These are phyloP conservation scores for Saxicola maurus DNA, from an alignment of 2,797 vertebrate species.

Conservation along the genomic window DNA sequence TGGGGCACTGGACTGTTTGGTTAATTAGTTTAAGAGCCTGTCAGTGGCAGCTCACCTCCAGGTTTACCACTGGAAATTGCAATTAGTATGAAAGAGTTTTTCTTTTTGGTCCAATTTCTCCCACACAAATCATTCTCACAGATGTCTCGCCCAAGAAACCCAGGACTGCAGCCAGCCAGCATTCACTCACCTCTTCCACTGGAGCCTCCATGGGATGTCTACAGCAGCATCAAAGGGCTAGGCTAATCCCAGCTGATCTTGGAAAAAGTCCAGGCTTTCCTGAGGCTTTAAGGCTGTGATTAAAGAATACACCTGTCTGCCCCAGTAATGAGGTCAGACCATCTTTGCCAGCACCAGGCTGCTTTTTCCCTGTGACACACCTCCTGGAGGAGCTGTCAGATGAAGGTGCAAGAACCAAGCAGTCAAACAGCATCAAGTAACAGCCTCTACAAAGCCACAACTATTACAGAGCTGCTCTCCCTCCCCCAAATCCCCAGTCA, in stretches of 20 bases:
- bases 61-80: neutral
- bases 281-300: slow-evolving; percentile 19
- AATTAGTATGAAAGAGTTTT: slow-evolving; percentile 43
- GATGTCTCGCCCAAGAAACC: neutral
- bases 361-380: neutral
- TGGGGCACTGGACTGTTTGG: slow-evolving; percentile 31
- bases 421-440: neutral
- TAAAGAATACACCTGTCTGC: slow-evolving; percentile 43
- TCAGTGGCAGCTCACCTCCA: slow-evolving; percentile 22
- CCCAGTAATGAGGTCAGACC: slow-evolving; percentile 9
- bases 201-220: neutral
- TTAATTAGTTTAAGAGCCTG: slow-evolving; percentile 58
- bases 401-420: neutral
- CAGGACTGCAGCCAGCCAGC: neutral
- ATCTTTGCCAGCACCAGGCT: neutral
- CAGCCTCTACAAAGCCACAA: neutral
- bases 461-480: neutral
- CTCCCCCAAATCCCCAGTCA: neutral
- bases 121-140: neutral
- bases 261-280: slow-evolving; percentile 26
- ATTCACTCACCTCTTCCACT: slow-evolving; percentile 4
- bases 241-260: slow-evolving; percentile 21
- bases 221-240: slow-evolving; percentile 37
- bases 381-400: neutral
- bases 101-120: slow-evolving; percentile 21